Conservation (phyloP, 35 echinoderm and acorn worm genomes). For the Patiria miniata region DNA sequence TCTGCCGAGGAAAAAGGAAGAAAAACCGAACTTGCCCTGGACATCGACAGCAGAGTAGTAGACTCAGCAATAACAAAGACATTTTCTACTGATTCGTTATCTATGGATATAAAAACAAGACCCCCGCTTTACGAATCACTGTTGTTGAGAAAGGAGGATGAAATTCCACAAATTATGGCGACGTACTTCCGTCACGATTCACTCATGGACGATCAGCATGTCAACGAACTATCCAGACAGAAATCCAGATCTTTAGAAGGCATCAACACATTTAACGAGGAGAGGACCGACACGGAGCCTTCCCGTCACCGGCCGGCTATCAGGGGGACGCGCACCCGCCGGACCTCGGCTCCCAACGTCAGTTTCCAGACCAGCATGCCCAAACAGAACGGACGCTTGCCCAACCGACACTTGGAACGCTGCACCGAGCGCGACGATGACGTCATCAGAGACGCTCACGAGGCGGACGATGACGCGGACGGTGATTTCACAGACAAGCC, state of each 20-base stretch:
- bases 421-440: not conserved
- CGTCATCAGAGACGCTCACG: too few relatives aligned
- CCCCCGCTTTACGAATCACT: too few relatives aligned
- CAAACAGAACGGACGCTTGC: conserved; percentile 3
- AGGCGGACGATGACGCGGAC: not conserved
- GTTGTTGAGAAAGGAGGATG: too few relatives aligned
- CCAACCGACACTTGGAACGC: not conserved
- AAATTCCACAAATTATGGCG: too few relatives aligned
- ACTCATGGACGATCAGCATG: not conserved
- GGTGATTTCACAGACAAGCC: not conserved
- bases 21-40: not conserved
- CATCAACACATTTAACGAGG: not conserved
- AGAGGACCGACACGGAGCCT: not conserved
- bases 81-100: too few relatives aligned
- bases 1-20: not conserved
- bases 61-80: too few relatives aligned
- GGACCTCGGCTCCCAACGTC: not conserved
- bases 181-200: too few relatives aligned
- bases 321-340: not conserved
- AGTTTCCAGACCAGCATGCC: not conserved
- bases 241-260: not conserved
- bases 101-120: too few relatives aligned
- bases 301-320: not conserved
- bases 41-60: too few relatives aligned
- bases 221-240: not conserved